Base-by-base conservation (phyloP, 2,113 vertebrate genomes). In the Clupea harengus region DNA sequence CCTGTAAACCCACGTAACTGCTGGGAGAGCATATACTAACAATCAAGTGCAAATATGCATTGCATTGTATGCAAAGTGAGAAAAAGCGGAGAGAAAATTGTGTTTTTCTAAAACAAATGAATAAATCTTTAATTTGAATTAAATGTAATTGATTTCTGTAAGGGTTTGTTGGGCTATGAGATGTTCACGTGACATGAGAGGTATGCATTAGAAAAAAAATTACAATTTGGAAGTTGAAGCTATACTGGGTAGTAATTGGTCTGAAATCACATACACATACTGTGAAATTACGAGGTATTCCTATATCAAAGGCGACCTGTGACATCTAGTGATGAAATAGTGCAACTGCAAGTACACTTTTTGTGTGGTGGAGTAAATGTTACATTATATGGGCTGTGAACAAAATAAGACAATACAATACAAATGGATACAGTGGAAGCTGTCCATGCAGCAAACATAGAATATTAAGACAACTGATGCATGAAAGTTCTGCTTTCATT, bases 311-410 rank as follows among this genome's bases (percentile, higher is more conserved):
- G 67, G 60, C 52, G 52, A 45, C 25, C 85, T 32, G 49, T 85
- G 87, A 39, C 87, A 81, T 78, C 84, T 88, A 8, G 17, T 88
- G 87, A 82, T 49, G 45, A 47, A 80, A 81, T 1, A 44, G 15
- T 57, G 64, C 22, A 80, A 83, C 45, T 86, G 84, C 72, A 78
- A 72, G 64, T 72, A 13, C 8, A 3, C 25, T 25, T n/a, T 25
- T 17, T 54, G 15, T 72, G 25, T 32, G 64, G 60, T n/a, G 20
- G 6, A 8, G 20, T 64, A 25, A 11, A 0, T 32, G 25, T 13
- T 15, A 2, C 11, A 32, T 28, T 9, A 64, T 64, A 10, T 72
- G n/a, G 64, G 3, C 9, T 72, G 25, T 72, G 28, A n/a, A 64
- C 64, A 72, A 72, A 32, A 72, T 13, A 32, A 11, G 60, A n/a